A percentile compares a stretch with the other conserved stretches of the same genome.
phyloP scores from a whole-genome alignment of 2,113 vertebrate species.

The Girardinichthys multiradiatus region DNA sequence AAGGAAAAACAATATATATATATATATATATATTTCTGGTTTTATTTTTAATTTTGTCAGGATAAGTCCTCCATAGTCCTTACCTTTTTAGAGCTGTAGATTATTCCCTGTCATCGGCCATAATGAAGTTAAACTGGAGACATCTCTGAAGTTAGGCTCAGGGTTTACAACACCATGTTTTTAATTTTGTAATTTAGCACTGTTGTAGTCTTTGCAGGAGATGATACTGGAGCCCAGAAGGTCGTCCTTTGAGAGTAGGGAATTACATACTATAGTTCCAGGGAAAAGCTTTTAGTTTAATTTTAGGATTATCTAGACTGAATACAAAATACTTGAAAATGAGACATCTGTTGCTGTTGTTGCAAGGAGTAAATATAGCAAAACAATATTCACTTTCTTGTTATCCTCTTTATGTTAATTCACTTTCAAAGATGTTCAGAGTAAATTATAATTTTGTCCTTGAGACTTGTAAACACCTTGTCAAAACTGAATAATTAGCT shows the following conservation, averaged over 20 bases:
- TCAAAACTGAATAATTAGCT: constrained; percentile 31
- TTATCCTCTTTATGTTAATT: constrained; percentile 20
- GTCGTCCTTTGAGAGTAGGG: constrained; percentile 22
- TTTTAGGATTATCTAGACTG: constrained; percentile 38
- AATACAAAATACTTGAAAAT: constrained; percentile 37
- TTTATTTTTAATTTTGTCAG: no score
- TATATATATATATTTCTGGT: no score
- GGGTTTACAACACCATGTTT: neutral
- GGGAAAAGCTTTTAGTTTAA: constrained; percentile 48
- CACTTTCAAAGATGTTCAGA: constrained; percentile 11
- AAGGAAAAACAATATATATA: no score
- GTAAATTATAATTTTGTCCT: constrained; percentile 36
- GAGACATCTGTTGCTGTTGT: constrained; percentile 23
- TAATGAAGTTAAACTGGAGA: neutral
- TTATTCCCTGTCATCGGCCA: no score
- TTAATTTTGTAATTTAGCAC: neutral
- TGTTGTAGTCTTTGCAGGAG: neutral
- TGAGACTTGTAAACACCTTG: constrained; percentile 37
- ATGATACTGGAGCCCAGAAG: constrained; percentile 14
- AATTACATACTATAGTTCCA: constrained; percentile 25
- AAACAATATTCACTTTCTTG: constrained; percentile 28
- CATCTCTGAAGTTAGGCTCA: neutral
- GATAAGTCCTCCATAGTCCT: neutral
- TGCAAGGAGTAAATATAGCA: constrained; percentile 25
- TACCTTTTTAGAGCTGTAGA: neutral